Conservation (phyloP, 1,140 invertebrate species). For the Brachionus rubens region DNA sequence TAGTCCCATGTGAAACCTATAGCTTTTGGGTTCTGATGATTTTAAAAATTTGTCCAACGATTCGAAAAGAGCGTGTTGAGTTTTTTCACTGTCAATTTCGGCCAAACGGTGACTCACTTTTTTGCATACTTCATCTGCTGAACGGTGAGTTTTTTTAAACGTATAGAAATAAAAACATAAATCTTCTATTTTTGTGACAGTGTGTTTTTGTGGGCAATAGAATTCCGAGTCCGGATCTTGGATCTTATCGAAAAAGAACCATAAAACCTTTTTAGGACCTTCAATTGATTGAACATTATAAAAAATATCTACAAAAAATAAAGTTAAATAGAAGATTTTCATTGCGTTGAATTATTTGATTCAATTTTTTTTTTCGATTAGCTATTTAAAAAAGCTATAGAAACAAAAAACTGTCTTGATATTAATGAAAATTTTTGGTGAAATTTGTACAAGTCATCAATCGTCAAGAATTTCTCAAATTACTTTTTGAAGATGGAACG, state of each 20-base stretch:
- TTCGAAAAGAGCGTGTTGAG: not conserved
- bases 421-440: too few species aligned
- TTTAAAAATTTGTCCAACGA: not conserved
- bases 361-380: too few species aligned
- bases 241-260: not conserved
- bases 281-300: not conserved
- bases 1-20: conserved; percentile 1
- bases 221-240: not conserved
- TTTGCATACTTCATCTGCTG: conserved; percentile 10
- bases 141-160: conserved; percentile 12
- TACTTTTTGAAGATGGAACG: too few species aligned
- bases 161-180: conserved; percentile 2
- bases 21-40: not conserved
- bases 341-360: too few species aligned
- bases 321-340: not conserved
- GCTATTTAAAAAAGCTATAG: too few species aligned
- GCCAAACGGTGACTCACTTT: conserved; percentile 16
- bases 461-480: too few species aligned
- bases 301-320: not conserved
- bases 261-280: conserved; percentile 8
- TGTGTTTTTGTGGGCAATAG: conserved; percentile 31
- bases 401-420: too few species aligned
- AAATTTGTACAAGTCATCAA: too few species aligned
- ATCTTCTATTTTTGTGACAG: not conserved
- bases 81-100: not conserved